Base-by-base conservation (phyloP, 2,797 vertebrate genomes). In the Lepus townsendii region DNA sequence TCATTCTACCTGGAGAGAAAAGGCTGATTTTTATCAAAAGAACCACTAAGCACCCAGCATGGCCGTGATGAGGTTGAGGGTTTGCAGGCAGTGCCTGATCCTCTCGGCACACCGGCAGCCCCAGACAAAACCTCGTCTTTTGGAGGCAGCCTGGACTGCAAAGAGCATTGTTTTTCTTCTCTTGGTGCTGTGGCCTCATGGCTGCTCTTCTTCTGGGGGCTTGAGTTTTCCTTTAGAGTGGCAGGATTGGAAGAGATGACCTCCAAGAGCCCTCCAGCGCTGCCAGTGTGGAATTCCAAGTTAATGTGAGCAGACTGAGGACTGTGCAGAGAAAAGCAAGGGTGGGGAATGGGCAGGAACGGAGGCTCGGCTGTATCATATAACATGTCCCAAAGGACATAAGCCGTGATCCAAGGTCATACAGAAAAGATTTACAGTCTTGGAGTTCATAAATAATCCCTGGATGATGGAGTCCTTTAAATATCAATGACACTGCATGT, bases 371-470 rank as follows among this genome's bases (percentile, higher is more conserved):
- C 69, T 47, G 65, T 95, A 91, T 94, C 85, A 35, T 8, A 57
- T 94, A 91, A 92, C 72, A 2, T 50, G 83, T 92, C 95, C 57
- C 95, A 62, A 72, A 95, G 93, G 92, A 96, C 35, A 24, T 54
- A 86, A 94, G 73, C 79, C 79, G 83, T 90, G 72, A 26, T 79
- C 65, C 57, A 86, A 73, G 95, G 93, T 96, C 96, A 88, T 68
- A 71, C 57, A 90, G 90, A 83, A 82, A 92, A 92, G 91, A 97
- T 94, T 94, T 93, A 92, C 54, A 91, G 85, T 60, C 62, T 87
- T 75, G 2, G n/a, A 95, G 85, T 86, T 63, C 83, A 96, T 96
- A 97, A 97, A 97, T 96, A 96, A 95, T 63, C 69, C 22, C 60
- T 50, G 83, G 71, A 83, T 83, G 52, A 88, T 88, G 42, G 30